Evolutionary conservation across 2,797 vertebrate genomes (phyloP), one percentile per base, ranked within the genome.

Genomic region (Acestrorhynchus altus): DNA sequence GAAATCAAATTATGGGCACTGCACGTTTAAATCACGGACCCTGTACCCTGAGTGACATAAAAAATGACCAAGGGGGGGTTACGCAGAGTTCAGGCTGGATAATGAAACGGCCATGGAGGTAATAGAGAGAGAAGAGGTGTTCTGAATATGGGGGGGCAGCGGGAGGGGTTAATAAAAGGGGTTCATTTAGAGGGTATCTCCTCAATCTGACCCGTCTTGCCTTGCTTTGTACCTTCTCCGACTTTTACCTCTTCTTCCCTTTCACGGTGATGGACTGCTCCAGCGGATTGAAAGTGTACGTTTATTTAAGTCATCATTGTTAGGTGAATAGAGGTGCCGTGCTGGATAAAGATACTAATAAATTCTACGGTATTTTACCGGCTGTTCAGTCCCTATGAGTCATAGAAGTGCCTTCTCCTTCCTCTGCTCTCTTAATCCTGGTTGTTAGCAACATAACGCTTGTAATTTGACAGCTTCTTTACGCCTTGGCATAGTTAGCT

Each of bases 1-100:
- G 92, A 94, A 94, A 94, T 95, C 93, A 94, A 94, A 95, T 94
- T 94, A 95, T 92, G 93, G 91, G 87, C 90, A 92, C 91, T 88
- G 90, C 90, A 89, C 89, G 90, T 89, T 92, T 95, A 95, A 95
- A 95, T 95, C 93, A 95, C 87, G 72, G 80, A 72, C 88, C 91
- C 91, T 86, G 79, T 86, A 92, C 91, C 91, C 90, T 85, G 83
- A 88, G 89, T 93, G 94, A 95, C 94, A 94, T 94, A 94, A 94
- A 93, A 93, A 93, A 95, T 94, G 92, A 93, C 92, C 92, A 40
- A 80, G 84, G 88, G 87, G 91, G 93, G 94, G 94, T 95, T 94
- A 94, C 90, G 81, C 88, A 92, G 93, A 95, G 94, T 95, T 95
- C 94, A 95, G 88, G 76, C 88, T 85, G 91, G 92, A 93, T 95